phyloP scores from a whole-genome alignment of 2,797 vertebrate species.

The Ibycter americanus region DNA sequence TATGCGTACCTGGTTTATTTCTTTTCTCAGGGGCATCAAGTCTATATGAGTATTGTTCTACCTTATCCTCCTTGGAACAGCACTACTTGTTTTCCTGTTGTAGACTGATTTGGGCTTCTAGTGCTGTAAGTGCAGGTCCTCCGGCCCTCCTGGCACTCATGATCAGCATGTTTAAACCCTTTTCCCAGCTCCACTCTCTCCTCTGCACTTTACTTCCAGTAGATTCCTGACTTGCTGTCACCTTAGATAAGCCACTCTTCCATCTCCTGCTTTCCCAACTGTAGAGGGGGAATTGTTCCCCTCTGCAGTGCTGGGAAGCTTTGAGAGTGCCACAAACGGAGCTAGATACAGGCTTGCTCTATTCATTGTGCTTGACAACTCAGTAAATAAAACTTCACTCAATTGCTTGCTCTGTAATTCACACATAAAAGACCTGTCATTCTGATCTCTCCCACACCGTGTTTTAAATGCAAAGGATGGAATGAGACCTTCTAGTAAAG shows the following conservation, averaged over 20 bases:
- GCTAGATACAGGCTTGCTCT: constrained; percentile 40
- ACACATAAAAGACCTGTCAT: constrained; percentile 57
- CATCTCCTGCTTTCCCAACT: background rate
- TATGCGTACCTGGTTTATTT: background rate
- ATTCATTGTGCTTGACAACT: constrained; percentile 56
- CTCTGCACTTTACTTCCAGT: constrained; percentile 2
- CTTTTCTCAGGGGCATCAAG: background rate
- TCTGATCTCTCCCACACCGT: constrained; percentile 33
- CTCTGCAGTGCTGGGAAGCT: constrained; percentile 22
- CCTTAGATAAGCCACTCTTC: constrained; percentile 11
- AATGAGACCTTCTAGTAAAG: constrained; percentile 18
- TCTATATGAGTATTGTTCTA: background rate
- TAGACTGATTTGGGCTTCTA: background rate
- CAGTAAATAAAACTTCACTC: constrained; percentile 68
- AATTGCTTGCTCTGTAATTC: constrained; percentile 44
- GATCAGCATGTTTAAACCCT: background rate
- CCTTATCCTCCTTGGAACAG: background rate
- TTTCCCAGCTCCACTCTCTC: background rate
- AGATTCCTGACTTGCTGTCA: constrained; percentile 18
- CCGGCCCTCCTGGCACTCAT: background rate
- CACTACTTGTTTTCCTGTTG: background rate
- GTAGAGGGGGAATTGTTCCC: constrained; percentile 16
- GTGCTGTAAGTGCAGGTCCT: background rate
- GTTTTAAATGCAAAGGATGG: constrained; percentile 42
- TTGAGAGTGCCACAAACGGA: constrained; percentile 34